These are phyloP conservation scores for Zaprionus nigranus DNA, from an alignment of 1,140 invertebrate genomes.

Conservation along the genomic window DNA sequence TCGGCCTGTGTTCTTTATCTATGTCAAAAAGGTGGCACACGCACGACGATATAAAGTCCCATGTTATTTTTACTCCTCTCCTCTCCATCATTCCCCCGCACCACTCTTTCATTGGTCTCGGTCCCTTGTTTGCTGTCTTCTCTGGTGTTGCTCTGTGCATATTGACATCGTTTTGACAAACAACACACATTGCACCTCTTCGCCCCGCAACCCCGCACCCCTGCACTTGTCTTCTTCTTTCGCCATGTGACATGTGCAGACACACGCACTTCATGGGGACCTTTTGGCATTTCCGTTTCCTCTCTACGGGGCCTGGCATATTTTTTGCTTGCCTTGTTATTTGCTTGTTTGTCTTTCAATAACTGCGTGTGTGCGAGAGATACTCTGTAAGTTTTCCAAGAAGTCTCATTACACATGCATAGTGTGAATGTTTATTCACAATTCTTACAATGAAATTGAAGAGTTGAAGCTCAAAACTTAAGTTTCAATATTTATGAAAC, in stretches of 20 bases:
- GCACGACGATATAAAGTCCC: slow-evolving; percentile 36
- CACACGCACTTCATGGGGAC: slow-evolving; percentile 63
- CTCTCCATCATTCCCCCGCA: neutral
- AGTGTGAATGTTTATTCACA: neutral
- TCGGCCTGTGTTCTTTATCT: slow-evolving; percentile 54
- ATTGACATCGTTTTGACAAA: slow-evolving; percentile 78
- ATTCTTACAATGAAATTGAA: neutral
- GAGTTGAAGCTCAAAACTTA: neutral
- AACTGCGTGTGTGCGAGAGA: slow-evolving; percentile 55
- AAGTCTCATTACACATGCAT: neutral
- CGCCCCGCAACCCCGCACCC: neutral
- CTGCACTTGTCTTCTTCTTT: slow-evolving; percentile 9
- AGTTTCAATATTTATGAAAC: neutral
- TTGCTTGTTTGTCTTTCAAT: slow-evolving; percentile 69
- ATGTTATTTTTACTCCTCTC: slow-evolving; percentile 18
- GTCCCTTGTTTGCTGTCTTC: slow-evolving; percentile 27
- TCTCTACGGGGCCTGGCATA: slow-evolving; percentile 35
- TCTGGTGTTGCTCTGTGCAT: slow-evolving; percentile 53
- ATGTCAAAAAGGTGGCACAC: slow-evolving; percentile 64
- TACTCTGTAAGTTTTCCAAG: neutral
- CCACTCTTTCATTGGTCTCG: neutral
- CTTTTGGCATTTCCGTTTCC: slow-evolving; percentile 72
- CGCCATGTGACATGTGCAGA: slow-evolving; percentile 56
- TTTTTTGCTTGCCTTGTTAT: slow-evolving; percentile 37
- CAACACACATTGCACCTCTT: slow-evolving; percentile 37